Conservation (phyloP, 1,140 invertebrate genomes). For the Anoplophora glabripennis region DNA sequence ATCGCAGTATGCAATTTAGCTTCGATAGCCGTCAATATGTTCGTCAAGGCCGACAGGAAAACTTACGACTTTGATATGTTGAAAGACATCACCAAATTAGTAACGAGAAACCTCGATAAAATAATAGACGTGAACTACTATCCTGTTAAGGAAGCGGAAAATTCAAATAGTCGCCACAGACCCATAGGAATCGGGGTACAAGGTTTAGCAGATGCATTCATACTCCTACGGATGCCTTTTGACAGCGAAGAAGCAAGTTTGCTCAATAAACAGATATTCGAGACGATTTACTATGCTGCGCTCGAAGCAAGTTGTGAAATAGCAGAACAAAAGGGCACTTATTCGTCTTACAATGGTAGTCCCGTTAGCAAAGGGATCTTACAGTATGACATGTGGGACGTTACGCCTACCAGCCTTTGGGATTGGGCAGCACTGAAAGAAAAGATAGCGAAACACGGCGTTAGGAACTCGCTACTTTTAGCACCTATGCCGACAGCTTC, state of each 20-base stretch:
- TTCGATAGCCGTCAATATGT: conserved; percentile 97
- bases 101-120: conserved; percentile 93
- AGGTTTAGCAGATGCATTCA: conserved; percentile 89
- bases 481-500: conserved; percentile 99
- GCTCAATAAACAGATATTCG: conserved; percentile 96
- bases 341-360: conserved; percentile 87
- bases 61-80: conserved; percentile 90
- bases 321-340: conserved; percentile 81
- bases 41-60: conserved; percentile 72
- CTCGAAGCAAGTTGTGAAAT: conserved; percentile 96
- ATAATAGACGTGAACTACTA: conserved; percentile 98
- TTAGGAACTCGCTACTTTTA: conserved; percentile 91
- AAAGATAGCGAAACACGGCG: conserved; percentile 86
- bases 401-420: conserved; percentile 84
- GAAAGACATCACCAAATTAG: conserved; percentile 74
- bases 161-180: conserved; percentile 88
- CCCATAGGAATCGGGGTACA: conserved; percentile 94
- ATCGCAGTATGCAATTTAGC: conserved; percentile 98
- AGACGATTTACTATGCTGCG: conserved; percentile 97
- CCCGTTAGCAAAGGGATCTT: conserved; percentile 95
- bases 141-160: conserved; percentile 84
- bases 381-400: conserved; percentile 98
- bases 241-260: conserved; percentile 80
- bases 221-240: conserved; percentile 92
- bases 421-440: conserved; percentile 84